phyloP scores from a whole-genome alignment of 2,113 vertebrate species.

The Phalacrocorax pelagicus region DNA sequence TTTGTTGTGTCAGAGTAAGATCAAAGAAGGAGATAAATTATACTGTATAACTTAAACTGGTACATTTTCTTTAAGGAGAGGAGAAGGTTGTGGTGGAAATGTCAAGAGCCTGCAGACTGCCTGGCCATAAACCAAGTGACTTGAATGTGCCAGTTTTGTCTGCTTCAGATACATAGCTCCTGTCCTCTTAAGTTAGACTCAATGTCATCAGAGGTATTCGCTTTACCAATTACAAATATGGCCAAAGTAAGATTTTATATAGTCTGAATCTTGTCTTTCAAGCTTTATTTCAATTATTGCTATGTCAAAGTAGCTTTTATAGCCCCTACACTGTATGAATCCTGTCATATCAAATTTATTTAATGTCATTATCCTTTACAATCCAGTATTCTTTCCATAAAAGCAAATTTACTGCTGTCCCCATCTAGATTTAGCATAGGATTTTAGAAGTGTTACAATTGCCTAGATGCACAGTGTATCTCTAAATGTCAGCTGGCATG shows the following conservation, averaged over 20 bases:
- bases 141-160: neutral
- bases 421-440: neutral
- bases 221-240: neutral
- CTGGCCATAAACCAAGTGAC: neutral
- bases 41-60: neutral
- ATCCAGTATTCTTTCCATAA: neutral
- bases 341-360: neutral
- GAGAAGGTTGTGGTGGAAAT: neutral
- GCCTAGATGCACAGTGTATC: neutral
- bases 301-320: neutral
- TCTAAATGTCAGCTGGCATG: neutral
- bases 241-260: neutral
- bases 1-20: neutral
- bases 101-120: neutral
- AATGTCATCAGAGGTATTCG: neutral
- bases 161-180: neutral
- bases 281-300: neutral
- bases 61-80: neutral
- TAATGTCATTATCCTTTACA: neutral
- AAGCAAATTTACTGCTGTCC: neutral
- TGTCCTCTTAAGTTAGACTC: neutral
- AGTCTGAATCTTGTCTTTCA: neutral
- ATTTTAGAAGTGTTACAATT: neutral
- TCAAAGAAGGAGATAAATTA: neutral
- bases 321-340: neutral